Evolutionary conservation across 2,113 vertebrate species (phyloP), one percentile per base, ranked within the genome.

Genomic region (Coturnix japonica): DNA sequence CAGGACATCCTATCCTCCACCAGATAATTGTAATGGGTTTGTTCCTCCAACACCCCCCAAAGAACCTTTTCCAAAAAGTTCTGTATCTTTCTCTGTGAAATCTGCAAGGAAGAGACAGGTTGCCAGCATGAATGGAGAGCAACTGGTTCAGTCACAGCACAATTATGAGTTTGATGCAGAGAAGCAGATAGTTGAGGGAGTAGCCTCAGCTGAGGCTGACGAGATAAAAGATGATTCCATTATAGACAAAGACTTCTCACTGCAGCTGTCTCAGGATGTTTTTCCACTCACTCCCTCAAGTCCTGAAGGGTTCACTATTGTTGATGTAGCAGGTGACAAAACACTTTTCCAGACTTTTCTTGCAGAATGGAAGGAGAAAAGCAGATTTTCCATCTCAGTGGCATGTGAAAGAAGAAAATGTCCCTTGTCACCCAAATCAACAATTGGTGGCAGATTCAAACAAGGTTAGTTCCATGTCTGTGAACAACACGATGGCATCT

Each of bases 311-410:
- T 98, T 99, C 93, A 97, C 98, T 54, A 98, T 99, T 91, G 98
- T 99, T 70, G 99, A 99, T 41, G 99, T 99, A 84, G 99, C 98
- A 39, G 99, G 99, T 5, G 91, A 99, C 94, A 97, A 95, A 83
- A 79, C 74, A 56, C 98, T 99, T 59, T 99, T 99, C 65, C 92
- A 98, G 86, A 99, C 98, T 4, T 99, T 99, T 70, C 33, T 99
- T 60, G 95, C 96, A 47, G 99, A 99, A 79, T 99, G 99, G 99
- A 98, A 96, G 89, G 97, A 96, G 35, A 98, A 99, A 93, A 97
- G 94, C 64, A 97, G 96, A 51, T 99, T 98, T 96, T 98, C 98
- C 82, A 92, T 99, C 78, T 98, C 98, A 37, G 89, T 99, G 85
- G 99, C 99, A 56, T 99, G 98, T 53, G 98, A 99, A 93, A 98